Evolutionary conservation across 1,140 invertebrate species (phyloP).

Genomic region (Eriocheir sinensis): DNA sequence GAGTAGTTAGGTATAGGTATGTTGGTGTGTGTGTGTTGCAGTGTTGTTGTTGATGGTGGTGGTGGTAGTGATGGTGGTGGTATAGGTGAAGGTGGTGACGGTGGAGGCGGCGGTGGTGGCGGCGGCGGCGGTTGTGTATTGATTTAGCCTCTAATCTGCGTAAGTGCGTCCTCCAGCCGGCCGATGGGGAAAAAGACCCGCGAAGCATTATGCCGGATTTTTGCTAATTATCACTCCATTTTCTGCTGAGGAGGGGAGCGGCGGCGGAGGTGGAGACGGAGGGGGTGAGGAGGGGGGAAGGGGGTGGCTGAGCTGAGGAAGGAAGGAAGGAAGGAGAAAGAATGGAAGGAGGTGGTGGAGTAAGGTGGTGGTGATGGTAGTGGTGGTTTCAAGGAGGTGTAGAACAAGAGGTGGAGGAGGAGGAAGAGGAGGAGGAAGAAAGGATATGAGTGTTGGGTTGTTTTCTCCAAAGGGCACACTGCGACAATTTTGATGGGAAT

Average conservation of each 20-base stretch:
- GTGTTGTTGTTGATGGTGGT: too few relatives aligned
- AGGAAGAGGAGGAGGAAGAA: neutral
- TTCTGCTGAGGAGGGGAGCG: neutral
- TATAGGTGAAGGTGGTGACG: neutral
- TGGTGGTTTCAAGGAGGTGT: too few relatives aligned
- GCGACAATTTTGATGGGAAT: constrained; percentile 13
- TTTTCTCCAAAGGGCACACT: neutral
- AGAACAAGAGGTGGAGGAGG: neutral
- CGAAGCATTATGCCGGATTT: constrained; percentile 30
- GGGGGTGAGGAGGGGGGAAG: neutral
- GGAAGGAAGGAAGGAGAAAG: neutral
- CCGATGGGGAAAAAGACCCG: neutral
- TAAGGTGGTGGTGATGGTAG: neutral
- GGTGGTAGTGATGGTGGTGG: too few relatives aligned
- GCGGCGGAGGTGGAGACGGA: neutral
- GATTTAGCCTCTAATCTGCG: constrained; percentile 30
- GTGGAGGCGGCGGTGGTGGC: neutral
- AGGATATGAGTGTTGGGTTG: neutral
- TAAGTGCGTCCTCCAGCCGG: neutral
- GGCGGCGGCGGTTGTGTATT: constrained; percentile 3
- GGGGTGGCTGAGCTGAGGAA: too few relatives aligned
- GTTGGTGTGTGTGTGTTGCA: neutral
- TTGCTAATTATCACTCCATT: constrained; percentile 51
- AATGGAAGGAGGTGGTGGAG: too few relatives aligned
- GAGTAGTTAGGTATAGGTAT: neutral